A percentile compares a stretch with the other conserved stretches of the same genome.
Evolutionary conservation across 2,888 invertebrate species (phyloP).

Genomic region (Crepidodera aurea): DNA sequence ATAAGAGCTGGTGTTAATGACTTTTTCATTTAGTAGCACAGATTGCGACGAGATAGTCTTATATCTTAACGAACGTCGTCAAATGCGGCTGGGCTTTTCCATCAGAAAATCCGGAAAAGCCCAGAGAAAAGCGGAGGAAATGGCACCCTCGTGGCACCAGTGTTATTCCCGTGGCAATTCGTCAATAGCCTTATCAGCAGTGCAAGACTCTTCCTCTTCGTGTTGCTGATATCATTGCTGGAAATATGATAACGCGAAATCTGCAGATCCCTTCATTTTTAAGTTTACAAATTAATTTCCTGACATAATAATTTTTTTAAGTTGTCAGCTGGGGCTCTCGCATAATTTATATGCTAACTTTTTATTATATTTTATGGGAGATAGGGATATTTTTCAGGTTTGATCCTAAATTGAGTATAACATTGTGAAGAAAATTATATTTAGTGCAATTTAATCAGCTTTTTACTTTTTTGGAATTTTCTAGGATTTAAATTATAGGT

Average conservation of each 20-base stretch:
- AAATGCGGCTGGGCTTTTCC: slow-evolving; percentile 47
- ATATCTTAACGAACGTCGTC: slow-evolving; percentile 49
- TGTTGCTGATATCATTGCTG: slow-evolving; percentile 14
- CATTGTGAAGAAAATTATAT: too few relatives aligned
- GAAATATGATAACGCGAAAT: slow-evolving; percentile 19
- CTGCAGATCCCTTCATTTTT: slow-evolving; percentile 15
- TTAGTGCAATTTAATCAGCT: too few relatives aligned
- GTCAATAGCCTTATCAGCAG: slow-evolving; percentile 14
- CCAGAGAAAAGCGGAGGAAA: slow-evolving; percentile 26
- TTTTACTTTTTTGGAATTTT: too few relatives aligned
- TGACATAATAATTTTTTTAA: slow-evolving; percentile 21
- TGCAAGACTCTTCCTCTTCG: slow-evolving; percentile 16
- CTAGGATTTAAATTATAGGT: too few relatives aligned
- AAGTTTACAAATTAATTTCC: slow-evolving; percentile 29
- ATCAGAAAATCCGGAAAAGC: slow-evolving; percentile 35
- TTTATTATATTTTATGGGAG: not conserved
- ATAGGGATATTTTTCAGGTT: too few relatives aligned
- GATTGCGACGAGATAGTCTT: slow-evolving; percentile 54
- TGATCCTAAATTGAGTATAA: too few relatives aligned
- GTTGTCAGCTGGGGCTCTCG: slow-evolving; percentile 18
- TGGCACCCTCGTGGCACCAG: slow-evolving; percentile 18
- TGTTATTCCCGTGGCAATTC: slow-evolving; percentile 24
- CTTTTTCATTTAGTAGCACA: slow-evolving; percentile 57
- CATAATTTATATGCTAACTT: slow-evolving; percentile 9
- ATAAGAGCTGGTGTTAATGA: slow-evolving; percentile 53